These are phyloP conservation scores for Zaprionus africanus DNA, from an alignment of 1,140 invertebrate species.

Conservation along the genomic window DNA sequence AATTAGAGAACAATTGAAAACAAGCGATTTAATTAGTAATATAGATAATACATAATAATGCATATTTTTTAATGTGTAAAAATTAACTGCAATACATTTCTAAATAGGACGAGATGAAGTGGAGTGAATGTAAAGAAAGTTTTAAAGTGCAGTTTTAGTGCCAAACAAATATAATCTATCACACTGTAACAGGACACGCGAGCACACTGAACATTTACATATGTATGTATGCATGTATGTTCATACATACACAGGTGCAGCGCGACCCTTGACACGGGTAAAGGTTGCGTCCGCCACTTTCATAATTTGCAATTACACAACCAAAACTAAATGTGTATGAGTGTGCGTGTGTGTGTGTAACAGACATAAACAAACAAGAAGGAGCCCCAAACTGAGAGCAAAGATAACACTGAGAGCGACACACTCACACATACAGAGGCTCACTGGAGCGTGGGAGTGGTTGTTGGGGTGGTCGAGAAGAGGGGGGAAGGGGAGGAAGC, in stretches of 20 bases:
- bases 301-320: slow-evolving; percentile 60
- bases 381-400: slow-evolving; percentile 4
- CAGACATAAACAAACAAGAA: slow-evolving; percentile 40
- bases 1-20: neutral
- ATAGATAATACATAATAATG: no score
- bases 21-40: neutral
- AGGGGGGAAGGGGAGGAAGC: neutral
- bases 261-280: slow-evolving; percentile 33
- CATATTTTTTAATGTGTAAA: no score
- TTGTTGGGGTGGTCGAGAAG: neutral
- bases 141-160: neutral
- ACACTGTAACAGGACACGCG: neutral
- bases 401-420: slow-evolving; percentile 1
- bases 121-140: no score
- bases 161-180: neutral
- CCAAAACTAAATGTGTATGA: slow-evolving; percentile 19
- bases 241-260: neutral
- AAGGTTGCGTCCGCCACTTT: slow-evolving; percentile 38
- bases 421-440: neutral
- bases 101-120: neutral
- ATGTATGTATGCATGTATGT: neutral
- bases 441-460: neutral
- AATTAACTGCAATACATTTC: neutral
- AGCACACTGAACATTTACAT: neutral
- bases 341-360: slow-evolving; percentile 2